Evolutionary conservation across 2,888 invertebrate species (phyloP).

Genomic region (Opisthograptis luteolata): DNA sequence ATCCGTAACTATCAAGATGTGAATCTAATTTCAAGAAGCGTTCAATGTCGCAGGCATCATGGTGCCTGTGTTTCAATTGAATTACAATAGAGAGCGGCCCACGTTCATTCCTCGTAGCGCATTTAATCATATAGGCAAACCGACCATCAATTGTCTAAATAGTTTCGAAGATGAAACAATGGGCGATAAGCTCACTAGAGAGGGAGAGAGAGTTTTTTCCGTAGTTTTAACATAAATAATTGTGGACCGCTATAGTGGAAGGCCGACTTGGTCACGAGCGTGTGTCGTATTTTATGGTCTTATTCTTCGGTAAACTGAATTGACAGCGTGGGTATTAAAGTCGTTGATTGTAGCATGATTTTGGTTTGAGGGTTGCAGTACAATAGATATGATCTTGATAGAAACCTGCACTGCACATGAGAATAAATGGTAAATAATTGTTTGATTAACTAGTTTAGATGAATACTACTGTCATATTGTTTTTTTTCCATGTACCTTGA

Average conservation of each 20-base stretch:
- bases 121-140: constrained; percentile 47
- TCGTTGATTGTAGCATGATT: constrained; percentile 25
- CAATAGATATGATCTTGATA: too few relatives aligned
- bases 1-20: constrained; percentile 56
- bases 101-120: constrained; percentile 55
- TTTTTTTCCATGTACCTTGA: too few relatives aligned
- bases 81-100: constrained; percentile 69
- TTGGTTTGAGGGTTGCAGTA: constrained; percentile 26
- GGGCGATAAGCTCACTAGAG: constrained; percentile 51
- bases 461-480: too few relatives aligned
- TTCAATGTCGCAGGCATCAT: constrained; percentile 70
- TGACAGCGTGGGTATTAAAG: constrained; percentile 38
- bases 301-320: constrained; percentile 50
- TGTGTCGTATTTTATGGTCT: constrained; percentile 54
- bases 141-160: constrained; percentile 64
- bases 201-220: constrained; percentile 65
- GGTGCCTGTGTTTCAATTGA: constrained; percentile 63
- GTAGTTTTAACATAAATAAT: constrained; percentile 71
- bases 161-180: constrained; percentile 62
- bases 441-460: too few relatives aligned
- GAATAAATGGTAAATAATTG: too few relatives aligned
- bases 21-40: constrained; percentile 69
- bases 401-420: too few relatives aligned
- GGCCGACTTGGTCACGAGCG: constrained; percentile 66
- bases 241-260: constrained; percentile 61